Base-by-base conservation (phyloP, 2,113 vertebrate genomes). In the Indicator indicator region DNA sequence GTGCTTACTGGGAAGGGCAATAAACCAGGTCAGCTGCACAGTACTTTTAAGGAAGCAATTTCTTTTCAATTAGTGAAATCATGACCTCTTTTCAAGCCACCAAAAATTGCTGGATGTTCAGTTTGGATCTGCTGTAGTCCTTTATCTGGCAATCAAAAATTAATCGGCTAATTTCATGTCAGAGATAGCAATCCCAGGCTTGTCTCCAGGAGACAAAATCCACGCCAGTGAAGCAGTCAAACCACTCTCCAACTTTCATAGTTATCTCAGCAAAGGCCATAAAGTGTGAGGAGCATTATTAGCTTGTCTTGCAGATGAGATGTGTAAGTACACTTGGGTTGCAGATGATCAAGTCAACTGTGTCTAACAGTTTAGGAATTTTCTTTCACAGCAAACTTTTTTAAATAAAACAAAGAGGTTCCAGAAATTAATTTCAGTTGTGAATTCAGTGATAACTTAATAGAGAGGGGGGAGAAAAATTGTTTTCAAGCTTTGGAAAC, bases 401-500 rank as follows among this genome's bases (percentile, higher is more conserved):
- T 90, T 64, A 52, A 54, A 93, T 67, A 52, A 79, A 89, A 74
- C 44, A 77, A 75, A 76, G 46, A 71, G 15, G 91, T 74, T 94
- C 67, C 21, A 75, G 56, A 93, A 79, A 93, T 83, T 1, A 10
- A 59, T 94, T 72, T 94, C 52, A 83, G 52, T 76, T 95, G 89
- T 90, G 17, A 96, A 82, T 88, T 95, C 63, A 71, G 16, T 40
- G 32, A 58, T 88, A 7, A 32, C 42, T 94, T 80, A 88, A 92
- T 5, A 70, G 12, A 88, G 26, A 17, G 17, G 46, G 50, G 48
- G 50, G 18, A 52, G 21, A 83, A 74, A 94, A 96, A 96, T 86
- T 95, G 50, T 65, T 12, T 68, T 28, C 72, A 82, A 95, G 77
- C 46, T 96, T 91, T 77, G 46, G 83, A 97, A 97, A 84, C 64